A percentile compares a stretch with the other conserved stretches of the same genome.
Evolutionary conservation across 2,888 invertebrate species (phyloP).

Genomic region (Conomelus anceps): DNA sequence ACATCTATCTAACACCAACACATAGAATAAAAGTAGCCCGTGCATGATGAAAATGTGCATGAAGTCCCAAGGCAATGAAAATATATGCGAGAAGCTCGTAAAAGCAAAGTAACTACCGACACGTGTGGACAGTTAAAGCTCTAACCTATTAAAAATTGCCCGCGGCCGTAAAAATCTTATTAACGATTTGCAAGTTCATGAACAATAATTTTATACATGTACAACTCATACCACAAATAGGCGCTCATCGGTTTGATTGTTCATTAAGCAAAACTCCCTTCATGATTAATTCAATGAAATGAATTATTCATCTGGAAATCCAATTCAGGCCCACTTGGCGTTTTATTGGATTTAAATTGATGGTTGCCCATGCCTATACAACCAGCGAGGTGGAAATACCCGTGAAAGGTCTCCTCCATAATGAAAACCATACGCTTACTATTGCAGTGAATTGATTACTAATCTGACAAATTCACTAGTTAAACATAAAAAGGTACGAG

Average conservation of each 20-base stretch:
- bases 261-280: not conserved
- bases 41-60: not conserved
- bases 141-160: not conserved
- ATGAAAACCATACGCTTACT: not conserved
- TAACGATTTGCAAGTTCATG: not conserved
- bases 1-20: not conserved
- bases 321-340: not conserved
- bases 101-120: not conserved
- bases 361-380: not conserved
- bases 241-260: not conserved
- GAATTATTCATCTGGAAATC: not conserved
- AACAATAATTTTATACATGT: not conserved
- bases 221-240: not conserved
- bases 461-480: not conserved
- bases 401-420: too few species aligned
- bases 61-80: not conserved
- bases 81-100: not conserved
- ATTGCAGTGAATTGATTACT: not conserved
- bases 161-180: not conserved
- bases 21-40: not conserved
- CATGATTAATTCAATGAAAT: not conserved
- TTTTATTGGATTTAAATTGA: not conserved
- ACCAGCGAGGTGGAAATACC: too few species aligned
- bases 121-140: not conserved
- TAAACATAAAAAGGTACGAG: not conserved